phyloP scores from a whole-genome alignment of 2,113 vertebrate genomes.

The Oreamnos americanus region DNA sequence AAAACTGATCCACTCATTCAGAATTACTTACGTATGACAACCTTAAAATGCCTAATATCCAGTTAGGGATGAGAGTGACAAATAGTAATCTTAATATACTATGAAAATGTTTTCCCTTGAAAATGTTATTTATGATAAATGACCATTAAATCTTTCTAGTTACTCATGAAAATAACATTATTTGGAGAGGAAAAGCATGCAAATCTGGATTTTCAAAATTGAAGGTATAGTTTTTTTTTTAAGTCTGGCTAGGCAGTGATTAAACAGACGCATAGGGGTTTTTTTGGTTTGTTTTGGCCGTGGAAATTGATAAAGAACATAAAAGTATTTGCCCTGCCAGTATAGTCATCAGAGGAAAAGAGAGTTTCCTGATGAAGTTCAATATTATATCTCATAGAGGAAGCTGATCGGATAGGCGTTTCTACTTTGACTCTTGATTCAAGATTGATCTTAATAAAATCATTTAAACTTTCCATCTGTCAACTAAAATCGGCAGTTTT shows the following conservation, averaged over 20 bases:
- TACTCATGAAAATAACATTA: neutral
- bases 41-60: neutral
- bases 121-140: neutral
- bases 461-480: neutral
- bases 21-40: neutral
- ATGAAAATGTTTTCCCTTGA: neutral
- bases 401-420: neutral
- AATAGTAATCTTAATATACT: neutral
- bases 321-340: neutral
- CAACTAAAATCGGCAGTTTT: neutral
- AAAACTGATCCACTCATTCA: neutral
- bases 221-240: neutral
- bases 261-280: neutral
- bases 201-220: neutral
- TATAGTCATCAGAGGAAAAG: neutral
- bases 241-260: neutral
- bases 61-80: neutral
- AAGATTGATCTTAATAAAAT: constrained; percentile 9
- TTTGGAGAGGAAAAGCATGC: neutral
- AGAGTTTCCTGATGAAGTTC: neutral
- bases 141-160: neutral
- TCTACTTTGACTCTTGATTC: neutral
- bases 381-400: neutral
- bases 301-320: neutral
- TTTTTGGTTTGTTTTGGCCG: neutral